Evolutionary conservation across 2,888 invertebrate genomes (phyloP).

Genomic region (Lissocephala sabroskyi): DNA sequence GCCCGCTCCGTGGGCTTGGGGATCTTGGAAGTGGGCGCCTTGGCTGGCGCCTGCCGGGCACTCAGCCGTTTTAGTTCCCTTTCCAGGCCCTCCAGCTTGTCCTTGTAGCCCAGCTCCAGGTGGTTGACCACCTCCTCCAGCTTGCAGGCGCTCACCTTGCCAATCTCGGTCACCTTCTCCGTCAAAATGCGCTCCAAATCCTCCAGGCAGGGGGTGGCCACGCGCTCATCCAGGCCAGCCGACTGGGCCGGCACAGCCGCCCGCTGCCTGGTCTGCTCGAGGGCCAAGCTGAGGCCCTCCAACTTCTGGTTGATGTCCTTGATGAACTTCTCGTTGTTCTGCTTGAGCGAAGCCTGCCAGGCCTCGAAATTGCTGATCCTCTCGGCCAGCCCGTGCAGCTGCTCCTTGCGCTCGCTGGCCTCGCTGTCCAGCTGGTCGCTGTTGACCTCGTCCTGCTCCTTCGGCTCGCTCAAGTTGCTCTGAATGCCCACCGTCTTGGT

Average conservation of each 20-base stretch:
- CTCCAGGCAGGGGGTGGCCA: conserved; percentile 42
- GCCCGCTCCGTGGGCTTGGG: conserved; percentile 30
- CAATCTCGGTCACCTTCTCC: conserved; percentile 61
- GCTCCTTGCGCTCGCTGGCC: conserved; percentile 41
- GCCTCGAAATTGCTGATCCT: conserved; percentile 50
- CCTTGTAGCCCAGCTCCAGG: conserved; percentile 56
- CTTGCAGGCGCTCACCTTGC: conserved; percentile 48
- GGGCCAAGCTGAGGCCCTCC: conserved; percentile 32
- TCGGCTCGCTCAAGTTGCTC: conserved; percentile 49
- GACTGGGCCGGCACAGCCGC: conserved; percentile 1
- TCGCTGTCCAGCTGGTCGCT: conserved; percentile 28
- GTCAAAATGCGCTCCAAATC: conserved; percentile 54
- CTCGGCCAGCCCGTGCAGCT: conserved; percentile 41
- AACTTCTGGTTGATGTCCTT: conserved; percentile 55
- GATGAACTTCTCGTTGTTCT: conserved; percentile 52
- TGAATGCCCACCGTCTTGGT: conserved; percentile 47
- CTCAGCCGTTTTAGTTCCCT: conserved; percentile 41
- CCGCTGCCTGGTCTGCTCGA: conserved; percentile 37
- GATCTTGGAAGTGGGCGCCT: conserved; percentile 30
- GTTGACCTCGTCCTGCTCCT: conserved; percentile 51
- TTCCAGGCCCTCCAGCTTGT: conserved; percentile 53
- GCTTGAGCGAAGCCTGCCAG: conserved; percentile 52
- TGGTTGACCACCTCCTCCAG: conserved; percentile 55
- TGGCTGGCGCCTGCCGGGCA: conserved; percentile 3
- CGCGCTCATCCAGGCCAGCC: conserved; percentile 23